Base-by-base conservation (phyloP, 30 jellyfish, hydroid and myxozoan genomes). In the Pelagia noctiluca region DNA sequence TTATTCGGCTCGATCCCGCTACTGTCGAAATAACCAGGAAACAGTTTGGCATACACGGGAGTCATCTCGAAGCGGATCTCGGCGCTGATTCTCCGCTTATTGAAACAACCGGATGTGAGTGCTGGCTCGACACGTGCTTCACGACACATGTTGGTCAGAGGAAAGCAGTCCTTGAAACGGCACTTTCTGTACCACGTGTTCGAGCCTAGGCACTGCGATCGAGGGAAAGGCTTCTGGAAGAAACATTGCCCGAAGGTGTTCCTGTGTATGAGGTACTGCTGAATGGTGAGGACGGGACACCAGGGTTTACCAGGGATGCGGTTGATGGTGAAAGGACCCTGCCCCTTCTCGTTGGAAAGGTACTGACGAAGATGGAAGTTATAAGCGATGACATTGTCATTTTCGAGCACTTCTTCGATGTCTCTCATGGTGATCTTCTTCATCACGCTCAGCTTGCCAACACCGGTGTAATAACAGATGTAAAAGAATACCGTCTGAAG, bases 291-390 rank as follows among this genome's bases (percentile, higher is more conserved):
- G 25, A 81, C 91, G 0, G 93, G 93, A 74, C 93, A 83, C 93
- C 93, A 83, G 13, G 86, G 93, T 28, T 72, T 71, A 21, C 93
- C 93, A 63, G 80, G 93, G 23, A 83, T 72, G 25, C 71, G 86
- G 73, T 83, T 38, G 30, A 83, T 83, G 21, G 80, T 83, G 76
- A 83, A 72, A 2, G 91, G 91, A 12, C 84, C 91, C 2, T 25
- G n/a, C 3, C 77, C 91, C 33, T 54, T 81, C 32, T 81, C 91
- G 30, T 36, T 38, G 35, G 91, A 78, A 1, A 81, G 49, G 36
- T 81, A 66, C 36, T 66, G 29, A 16, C 91, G 62, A 35, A 81
- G 48, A 32, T 67, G 48, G 30, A 81, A 68, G 48, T 81, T 81
- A 37, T 64, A 81, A 7, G 91, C 91, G 5, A 81, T 66, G 66